phyloP scores from a whole-genome alignment of 2,113 vertebrate genomes.

The Cisticola juncidis region DNA sequence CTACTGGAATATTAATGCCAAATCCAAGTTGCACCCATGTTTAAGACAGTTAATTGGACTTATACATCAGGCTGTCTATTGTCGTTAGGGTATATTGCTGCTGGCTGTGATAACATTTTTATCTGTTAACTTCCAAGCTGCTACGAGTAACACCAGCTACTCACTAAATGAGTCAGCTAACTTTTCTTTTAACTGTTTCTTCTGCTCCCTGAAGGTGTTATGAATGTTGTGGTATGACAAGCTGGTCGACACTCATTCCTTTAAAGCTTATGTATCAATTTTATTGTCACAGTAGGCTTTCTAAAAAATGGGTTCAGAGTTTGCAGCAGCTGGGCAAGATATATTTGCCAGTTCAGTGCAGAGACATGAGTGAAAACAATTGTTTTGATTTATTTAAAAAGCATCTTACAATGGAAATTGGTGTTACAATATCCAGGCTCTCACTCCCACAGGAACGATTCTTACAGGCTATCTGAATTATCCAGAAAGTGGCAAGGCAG shows the following conservation, averaged over 20 bases:
- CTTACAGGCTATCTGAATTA: background rate
- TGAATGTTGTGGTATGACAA: constrained; percentile 44
- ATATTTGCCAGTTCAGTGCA: background rate
- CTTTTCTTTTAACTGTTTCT: constrained; percentile 69
- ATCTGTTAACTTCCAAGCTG: constrained; percentile 63
- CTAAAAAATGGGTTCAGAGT: constrained; percentile 25
- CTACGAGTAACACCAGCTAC: constrained; percentile 47
- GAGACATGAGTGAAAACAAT: background rate
- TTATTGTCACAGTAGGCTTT: constrained; percentile 7
- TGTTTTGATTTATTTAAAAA: constrained; percentile 27
- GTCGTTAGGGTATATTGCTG: constrained; percentile 47
- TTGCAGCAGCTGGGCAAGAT: constrained; percentile 12
- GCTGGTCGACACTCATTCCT: constrained; percentile 40
- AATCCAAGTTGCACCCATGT: background rate
- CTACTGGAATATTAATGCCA: constrained; percentile 16
- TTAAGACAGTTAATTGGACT: constrained; percentile 33
- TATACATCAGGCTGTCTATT: background rate
- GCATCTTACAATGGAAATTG: background rate
- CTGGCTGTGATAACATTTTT: constrained; percentile 64
- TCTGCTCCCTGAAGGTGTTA: constrained; percentile 58
- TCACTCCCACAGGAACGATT: background rate
- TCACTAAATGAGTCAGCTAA: constrained; percentile 71
- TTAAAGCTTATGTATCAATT: constrained; percentile 55
- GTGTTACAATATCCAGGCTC: background rate
- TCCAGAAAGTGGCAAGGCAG: background rate